Evolutionary conservation across 2,113 vertebrate species (phyloP), one percentile per base, ranked within the genome.

Genomic region (Notarius quadriscutis): DNA sequence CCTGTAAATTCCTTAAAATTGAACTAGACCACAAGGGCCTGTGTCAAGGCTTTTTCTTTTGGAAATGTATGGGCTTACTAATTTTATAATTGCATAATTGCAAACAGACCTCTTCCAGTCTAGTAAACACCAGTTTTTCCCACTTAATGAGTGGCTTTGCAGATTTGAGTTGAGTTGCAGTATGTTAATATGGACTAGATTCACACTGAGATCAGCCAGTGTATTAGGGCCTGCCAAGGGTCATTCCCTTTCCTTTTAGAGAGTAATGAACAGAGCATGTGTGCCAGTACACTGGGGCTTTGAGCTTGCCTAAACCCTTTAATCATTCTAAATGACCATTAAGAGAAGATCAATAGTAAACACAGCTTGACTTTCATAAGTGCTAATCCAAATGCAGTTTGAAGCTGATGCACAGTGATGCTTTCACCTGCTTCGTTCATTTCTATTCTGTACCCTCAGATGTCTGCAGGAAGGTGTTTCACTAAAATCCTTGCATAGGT

Each of bases 301-400:
- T 87, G 81, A 81, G 27, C 86, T 74, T 89, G 90, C 65, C 34
- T 90, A 90, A 92, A 93, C 91, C 87, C 90, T 89, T 88, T 81
- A 92, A 90, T 91, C 91, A 86, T 89, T 94, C 90, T 81, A 93
- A 93, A 94, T 92, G 85, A 93, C 84, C 89, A 90, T 92, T 91
- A 90, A 90, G 92, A 87, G 85, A 87, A 48, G 9, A 93, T 88
- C 89, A 87, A 93, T 90, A 78, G 80, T 81, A 91, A 92, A 91
- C 20, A 79, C 81, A 86, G 87, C 78, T 65, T 80, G 88, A 86
- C 87, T 92, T 93, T 91, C 81, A 86, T 83, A 71, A 80, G 86
- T 20, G n/a, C 41, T 78, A 17, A 91, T 85, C 7, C 81, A 74
- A 88, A 18, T 74, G 81, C 27, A 71, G 67, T 72, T 27, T 77